phyloP scores from a whole-genome alignment of 1,140 invertebrate genomes.

The Elysia chlorotica region DNA sequence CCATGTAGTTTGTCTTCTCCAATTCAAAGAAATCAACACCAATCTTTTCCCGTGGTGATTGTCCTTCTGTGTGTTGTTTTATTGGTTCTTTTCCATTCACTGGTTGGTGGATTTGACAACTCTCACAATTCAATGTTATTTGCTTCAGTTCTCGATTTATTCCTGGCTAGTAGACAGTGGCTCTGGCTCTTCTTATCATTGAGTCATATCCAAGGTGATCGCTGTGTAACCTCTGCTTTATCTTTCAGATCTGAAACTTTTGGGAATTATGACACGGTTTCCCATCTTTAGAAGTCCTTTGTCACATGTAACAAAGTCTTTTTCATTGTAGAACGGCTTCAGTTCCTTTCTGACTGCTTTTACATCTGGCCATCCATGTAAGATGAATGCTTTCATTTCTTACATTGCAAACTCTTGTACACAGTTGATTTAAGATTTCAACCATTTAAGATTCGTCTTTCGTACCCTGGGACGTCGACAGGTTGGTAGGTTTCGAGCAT shows the following conservation, averaged over 20 bases:
- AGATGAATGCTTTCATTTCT: conserved; percentile 1
- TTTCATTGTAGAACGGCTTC: conserved; percentile 27
- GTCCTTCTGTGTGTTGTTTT: conserved; percentile 24
- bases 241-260: conserved; percentile 38
- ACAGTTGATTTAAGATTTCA: conserved; percentile 12
- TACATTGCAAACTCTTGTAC: not conserved
- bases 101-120: conserved; percentile 28
- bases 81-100: conserved; percentile 26
- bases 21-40: conserved; percentile 37
- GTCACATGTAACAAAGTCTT: conserved; percentile 36
- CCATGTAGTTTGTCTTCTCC: conserved; percentile 33
- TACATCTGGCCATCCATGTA: conserved; percentile 27
- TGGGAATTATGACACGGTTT: conserved; percentile 48
- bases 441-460: too few species aligned
- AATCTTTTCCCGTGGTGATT: conserved; percentile 41
- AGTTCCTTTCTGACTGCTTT: not conserved
- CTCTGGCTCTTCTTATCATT: conserved; percentile 34
- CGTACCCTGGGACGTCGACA: too few species aligned
- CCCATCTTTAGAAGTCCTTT: conserved; percentile 45
- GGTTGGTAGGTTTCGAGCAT: too few species aligned
- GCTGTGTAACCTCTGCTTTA: conserved; percentile 44
- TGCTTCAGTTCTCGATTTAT: conserved; percentile 35
- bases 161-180: conserved; percentile 33
- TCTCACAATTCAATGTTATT: conserved; percentile 29
- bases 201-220: conserved; percentile 46